Percentiles rank a stretch among this genome's conserved stretches.
Evolutionary conservation across 2,888 invertebrate genomes (phyloP).

Genomic region (Plebejus anna): DNA sequence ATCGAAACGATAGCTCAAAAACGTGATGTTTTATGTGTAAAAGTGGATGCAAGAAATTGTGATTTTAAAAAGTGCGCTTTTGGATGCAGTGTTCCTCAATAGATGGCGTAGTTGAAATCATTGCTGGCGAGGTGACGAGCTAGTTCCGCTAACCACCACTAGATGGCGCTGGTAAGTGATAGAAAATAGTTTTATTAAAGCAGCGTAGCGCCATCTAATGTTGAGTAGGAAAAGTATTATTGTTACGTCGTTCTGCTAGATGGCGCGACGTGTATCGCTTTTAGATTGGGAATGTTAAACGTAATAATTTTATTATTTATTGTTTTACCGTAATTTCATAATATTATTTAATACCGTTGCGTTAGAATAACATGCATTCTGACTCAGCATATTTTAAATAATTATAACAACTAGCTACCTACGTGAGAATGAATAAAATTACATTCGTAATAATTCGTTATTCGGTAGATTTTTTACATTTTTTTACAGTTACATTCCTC

Average conservation of each 20-base stretch:
- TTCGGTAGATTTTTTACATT: too few species aligned
- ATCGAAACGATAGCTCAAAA: conserved; percentile 44
- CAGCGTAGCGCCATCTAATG: conserved; percentile 48
- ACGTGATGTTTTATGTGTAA: conserved; percentile 47
- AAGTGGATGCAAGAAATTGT: conserved; percentile 39
- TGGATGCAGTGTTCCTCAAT: conserved; percentile 73
- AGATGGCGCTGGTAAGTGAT: conserved; percentile 65
- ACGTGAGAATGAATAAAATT: neutral
- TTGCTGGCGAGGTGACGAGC: conserved; percentile 54
- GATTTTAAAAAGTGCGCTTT: conserved; percentile 56
- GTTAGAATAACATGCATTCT: neutral
- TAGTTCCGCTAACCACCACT: conserved; percentile 55
- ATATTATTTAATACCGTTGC: neutral
- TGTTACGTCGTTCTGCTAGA: conserved; percentile 43
- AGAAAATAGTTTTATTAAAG: neutral
- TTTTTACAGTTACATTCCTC: too few species aligned
- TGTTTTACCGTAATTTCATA: conserved; percentile 31
- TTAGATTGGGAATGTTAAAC: neutral
- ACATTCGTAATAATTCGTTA: neutral
- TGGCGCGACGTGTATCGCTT: conserved; percentile 44
- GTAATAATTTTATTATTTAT: neutral
- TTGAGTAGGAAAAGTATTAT: conserved; percentile 43
- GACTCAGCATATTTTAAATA: neutral
- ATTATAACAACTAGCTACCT: neutral
- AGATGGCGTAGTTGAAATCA: conserved; percentile 66